Evolutionary conservation across 2,797 vertebrate genomes (phyloP), one percentile per base, ranked within the genome.

Genomic region (Poecilia wingei): DNA sequence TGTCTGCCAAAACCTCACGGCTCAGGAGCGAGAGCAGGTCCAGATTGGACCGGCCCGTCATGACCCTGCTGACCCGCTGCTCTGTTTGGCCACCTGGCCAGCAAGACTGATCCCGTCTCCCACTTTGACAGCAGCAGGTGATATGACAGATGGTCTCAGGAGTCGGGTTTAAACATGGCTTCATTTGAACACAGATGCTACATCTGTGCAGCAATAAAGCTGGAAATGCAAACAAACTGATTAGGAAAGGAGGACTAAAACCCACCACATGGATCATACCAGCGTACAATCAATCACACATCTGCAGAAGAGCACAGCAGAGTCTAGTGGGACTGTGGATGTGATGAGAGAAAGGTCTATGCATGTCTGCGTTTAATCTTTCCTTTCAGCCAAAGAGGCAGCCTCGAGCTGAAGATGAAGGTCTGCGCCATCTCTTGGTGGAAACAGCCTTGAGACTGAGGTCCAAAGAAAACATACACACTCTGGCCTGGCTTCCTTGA

Each of bases 391-490:
- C 88, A 91, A 82, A 84, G 72, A 68, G 75, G 88, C 88, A 88
- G 90, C 85, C 83, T 80, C 49, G 79, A 89, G 80, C 75, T 86
- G 66, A 82, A 71, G 53, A 57, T 64, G 86, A 84, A 80, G 79
- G 82, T 61, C 81, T 80, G 81, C 82, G 90, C 83, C 53, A 47
- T 79, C 88, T 86, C 88, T 88, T 86, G 85, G 82, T 93, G 91
- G 92, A 92, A 94, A 92, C 83, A 92, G 89, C 82, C 22, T 82
- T 68, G 79, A 61, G 85, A 86, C 81, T 3, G n/a, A 3, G 33
- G 78, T 94, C 95, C 94, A 95, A 96, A 74, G 73, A 94, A 94
- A 95, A 94, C 91, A 94, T 69, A 84, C 87, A 82, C 82, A 82
- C 87, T 92, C 83, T 84, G 85, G 91, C 84, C 83, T 76, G 5